Evolutionary conservation across 2,113 vertebrate genomes (phyloP), one percentile per base, ranked within the genome.

Genomic region (Gasterosteus nipponicus): DNA sequence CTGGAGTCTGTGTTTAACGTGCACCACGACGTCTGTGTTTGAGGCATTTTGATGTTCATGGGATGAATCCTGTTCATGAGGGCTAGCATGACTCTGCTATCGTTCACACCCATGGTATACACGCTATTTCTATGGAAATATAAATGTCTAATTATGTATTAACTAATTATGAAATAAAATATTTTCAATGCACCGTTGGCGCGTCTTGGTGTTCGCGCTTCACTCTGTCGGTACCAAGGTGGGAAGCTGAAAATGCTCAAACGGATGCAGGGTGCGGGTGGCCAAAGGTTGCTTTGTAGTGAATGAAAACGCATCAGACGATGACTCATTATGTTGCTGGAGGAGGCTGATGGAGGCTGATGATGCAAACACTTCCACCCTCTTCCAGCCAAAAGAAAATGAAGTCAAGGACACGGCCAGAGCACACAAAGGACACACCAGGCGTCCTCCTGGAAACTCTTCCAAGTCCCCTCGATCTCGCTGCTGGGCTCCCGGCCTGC

Each of bases 1-100:
- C 81, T 77, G 74, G 86, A 89, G 89, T 91, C 88, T 71, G 85
- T 90, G 90, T 93, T 90, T 93, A 86, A 83, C 92, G 92, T 94
- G 86, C 77, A 90, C 75, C 92, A 92, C 80, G 6, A 77, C 63
- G 88, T 93, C 90, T 87, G 88, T 93, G 89, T 94, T 89, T 91
- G 78, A 86, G 80, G 70, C 78, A 88, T 90, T 79, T 89, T 83
- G 86, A 88, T 93, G 90, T 93, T 91, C 86, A 89, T 89, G 90
- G 89, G 86, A 86, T 88, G 82, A 89, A 90, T 89, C 88, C 87
- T 92, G 92, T 93, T 92, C 89, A 93, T 92, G 93, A 94, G 93
- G 93, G 93, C 93, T 94, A 94, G 94, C 94, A 95, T 94, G 94
- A 91, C 89, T 93, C 92, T 92, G 92, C 92, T 93, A 90, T 90